A percentile compares a stretch with the other conserved stretches of the same genome.
Conservation (phyloP, 2,797 vertebrate species). For the Vireo griseus region DNA sequence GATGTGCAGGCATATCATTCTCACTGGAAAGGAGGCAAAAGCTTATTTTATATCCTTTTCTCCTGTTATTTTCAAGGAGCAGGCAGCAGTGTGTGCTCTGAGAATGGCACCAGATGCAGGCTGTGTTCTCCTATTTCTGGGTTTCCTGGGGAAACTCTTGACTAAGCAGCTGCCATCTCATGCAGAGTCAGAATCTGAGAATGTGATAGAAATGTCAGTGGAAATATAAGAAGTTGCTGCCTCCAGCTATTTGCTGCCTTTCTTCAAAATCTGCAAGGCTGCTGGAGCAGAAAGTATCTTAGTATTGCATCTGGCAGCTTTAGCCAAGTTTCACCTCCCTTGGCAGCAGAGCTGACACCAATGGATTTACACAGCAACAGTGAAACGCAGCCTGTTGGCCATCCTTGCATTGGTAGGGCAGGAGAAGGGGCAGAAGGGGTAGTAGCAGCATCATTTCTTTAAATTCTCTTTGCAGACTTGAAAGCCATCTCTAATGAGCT, state of each 20-base stretch:
- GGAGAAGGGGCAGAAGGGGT: background rate
- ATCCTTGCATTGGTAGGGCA: background rate
- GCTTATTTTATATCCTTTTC: background rate
- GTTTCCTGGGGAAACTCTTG: background rate
- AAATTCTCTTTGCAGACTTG: background rate
- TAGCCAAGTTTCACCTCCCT: background rate
- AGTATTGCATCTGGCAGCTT: background rate
- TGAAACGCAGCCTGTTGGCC: rapidly evolving
- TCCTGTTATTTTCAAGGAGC: background rate
- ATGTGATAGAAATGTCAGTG: background rate
- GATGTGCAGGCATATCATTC: background rate
- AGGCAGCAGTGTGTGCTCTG: background rate
- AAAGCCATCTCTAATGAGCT: background rate
- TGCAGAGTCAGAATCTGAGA: background rate
- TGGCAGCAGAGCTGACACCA: background rate
- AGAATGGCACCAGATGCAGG: background rate
- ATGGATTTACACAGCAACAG: background rate
- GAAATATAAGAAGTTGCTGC: background rate
- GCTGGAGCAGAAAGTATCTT: background rate
- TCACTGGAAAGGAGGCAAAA: background rate
- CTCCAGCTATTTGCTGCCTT: background rate
- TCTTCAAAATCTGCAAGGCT: background rate
- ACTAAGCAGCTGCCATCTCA: background rate
- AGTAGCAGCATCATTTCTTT: background rate
- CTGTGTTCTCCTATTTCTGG: background rate